Base-by-base conservation (phyloP, 2,888 invertebrate genomes). In the Meganola albula region DNA sequence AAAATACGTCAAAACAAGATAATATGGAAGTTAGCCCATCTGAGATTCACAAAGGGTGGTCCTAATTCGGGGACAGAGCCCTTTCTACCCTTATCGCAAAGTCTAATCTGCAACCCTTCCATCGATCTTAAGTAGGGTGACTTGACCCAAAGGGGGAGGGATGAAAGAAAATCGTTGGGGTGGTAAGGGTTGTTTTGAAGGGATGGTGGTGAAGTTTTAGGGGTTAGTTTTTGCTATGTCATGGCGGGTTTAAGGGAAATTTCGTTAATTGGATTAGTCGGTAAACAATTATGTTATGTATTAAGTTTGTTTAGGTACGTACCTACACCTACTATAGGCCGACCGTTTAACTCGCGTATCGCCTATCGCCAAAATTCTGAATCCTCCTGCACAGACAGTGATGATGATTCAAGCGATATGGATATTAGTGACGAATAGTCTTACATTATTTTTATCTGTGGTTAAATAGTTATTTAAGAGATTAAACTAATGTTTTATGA, bases 81-180 rank as follows among this genome's bases (percentile, higher is more conserved):
- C 51, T 70, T 69, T 66, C 66, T 59, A 70, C 80, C 80, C 78
- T 80, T 82, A 80, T 84, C 82, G 77, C 63, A 65, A 75, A 76
- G 77, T 77, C 74, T 78, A 74, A 78, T 80, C 79, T 74, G 55
- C 52, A 62, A 59, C 78, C 80, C 79, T 72, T 63, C 75, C 85
- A 83, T 84, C 84, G 82, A 85, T 85, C 85, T 85, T 85, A 84
- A 84, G 77, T 64, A 74, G 83, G 83, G 84, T 78, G 78, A 80
- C 80, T 82, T 82, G 69, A 74, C 75, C 80, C 46, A 51, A 42
- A 43, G 52, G 60, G 73, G 74, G 65, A 46, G 75, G 79, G 77
- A 69, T 74, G 74, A 75, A 85, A 83, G 82, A 84, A 83, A 80
- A 71, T 70, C 63, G 71, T 48, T 67, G 62, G 79, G 79, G 74